phyloP scores from a whole-genome alignment of 2,797 vertebrate genomes.

The Lepidocolaptes lacrymiger region DNA sequence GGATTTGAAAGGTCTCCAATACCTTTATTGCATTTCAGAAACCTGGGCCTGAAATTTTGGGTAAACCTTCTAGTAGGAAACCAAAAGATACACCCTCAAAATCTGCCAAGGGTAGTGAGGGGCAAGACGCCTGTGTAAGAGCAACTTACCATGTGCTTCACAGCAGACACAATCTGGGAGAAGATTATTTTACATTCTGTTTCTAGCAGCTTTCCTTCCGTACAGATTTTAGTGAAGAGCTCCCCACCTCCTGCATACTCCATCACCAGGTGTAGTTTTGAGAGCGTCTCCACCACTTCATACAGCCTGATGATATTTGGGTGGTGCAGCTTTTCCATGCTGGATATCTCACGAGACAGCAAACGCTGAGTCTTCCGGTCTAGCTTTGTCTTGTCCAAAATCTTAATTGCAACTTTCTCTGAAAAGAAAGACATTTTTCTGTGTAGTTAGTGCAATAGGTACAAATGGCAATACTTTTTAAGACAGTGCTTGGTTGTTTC shows the following conservation, averaged over 20 bases:
- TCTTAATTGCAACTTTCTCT: constrained; percentile 99
- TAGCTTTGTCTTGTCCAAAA: constrained; percentile 96
- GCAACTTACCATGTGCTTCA: constrained; percentile 94
- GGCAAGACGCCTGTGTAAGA: background rate
- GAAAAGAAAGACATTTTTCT: background rate
- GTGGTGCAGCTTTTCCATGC: constrained; percentile 98
- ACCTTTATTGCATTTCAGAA: background rate
- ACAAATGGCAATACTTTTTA: background rate
- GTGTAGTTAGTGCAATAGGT: background rate
- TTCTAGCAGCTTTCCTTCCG: constrained; percentile 91
- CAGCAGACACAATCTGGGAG: constrained; percentile 94
- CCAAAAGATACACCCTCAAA: background rate
- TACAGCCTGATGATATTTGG: constrained; percentile 97
- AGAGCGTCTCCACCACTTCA: constrained; percentile 95
- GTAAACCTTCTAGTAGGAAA: background rate
- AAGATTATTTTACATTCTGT: constrained; percentile 90
- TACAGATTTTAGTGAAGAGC: constrained; percentile 94
- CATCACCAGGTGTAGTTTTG: constrained; percentile 94
- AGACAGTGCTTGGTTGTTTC: background rate
- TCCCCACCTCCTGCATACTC: constrained; percentile 95
- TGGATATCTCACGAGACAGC: constrained; percentile 94
- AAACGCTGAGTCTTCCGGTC: constrained; percentile 95
- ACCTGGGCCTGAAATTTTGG: background rate
- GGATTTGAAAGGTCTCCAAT: background rate
- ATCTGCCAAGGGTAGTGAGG: background rate